phyloP scores from a whole-genome alignment of 30 jellyfish, hydroid and myxozoan species.

The Hydra vulgaris region DNA sequence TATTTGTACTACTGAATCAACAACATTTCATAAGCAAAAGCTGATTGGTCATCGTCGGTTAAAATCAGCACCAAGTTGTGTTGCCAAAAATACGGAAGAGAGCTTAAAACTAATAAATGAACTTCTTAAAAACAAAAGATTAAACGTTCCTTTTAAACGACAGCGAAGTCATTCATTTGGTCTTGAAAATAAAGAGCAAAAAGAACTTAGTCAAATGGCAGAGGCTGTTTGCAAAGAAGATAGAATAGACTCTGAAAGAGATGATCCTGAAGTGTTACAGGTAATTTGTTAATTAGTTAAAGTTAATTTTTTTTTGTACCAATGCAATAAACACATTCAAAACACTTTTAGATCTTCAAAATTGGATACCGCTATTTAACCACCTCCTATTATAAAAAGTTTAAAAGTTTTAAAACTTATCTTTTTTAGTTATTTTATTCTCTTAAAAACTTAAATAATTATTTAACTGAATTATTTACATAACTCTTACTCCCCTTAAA shows the following conservation, averaged over 20 bases:
- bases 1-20: neutral
- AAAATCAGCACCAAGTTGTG: slow-evolving; percentile 59
- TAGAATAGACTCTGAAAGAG: slow-evolving; percentile 74
- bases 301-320: neutral
- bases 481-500: too few species aligned
- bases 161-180: slow-evolving; percentile 49
- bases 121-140: slow-evolving; percentile 9
- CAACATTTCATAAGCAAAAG: slow-evolving; percentile 26
- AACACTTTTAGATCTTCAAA: neutral
- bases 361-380: too few species aligned
- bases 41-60: slow-evolving; percentile 76
- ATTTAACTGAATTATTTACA: too few species aligned
- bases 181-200: slow-evolving; percentile 33
- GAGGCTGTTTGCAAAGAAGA: slow-evolving; percentile 81
- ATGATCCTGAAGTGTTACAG: slow-evolving; percentile 93
- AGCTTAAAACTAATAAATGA: slow-evolving; percentile 7
- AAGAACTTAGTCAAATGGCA: slow-evolving; percentile 62
- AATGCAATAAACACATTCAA: neutral
- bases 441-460: too few species aligned
- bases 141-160: slow-evolving; percentile 11
- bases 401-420: too few species aligned
- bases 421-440: too few species aligned
- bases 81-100: neutral
- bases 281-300: slow-evolving; percentile 14
- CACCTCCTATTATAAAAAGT: too few species aligned